These are phyloP conservation scores for Nasua narica DNA, from an alignment of 2,797 vertebrate genomes.

Conservation along the genomic window DNA sequence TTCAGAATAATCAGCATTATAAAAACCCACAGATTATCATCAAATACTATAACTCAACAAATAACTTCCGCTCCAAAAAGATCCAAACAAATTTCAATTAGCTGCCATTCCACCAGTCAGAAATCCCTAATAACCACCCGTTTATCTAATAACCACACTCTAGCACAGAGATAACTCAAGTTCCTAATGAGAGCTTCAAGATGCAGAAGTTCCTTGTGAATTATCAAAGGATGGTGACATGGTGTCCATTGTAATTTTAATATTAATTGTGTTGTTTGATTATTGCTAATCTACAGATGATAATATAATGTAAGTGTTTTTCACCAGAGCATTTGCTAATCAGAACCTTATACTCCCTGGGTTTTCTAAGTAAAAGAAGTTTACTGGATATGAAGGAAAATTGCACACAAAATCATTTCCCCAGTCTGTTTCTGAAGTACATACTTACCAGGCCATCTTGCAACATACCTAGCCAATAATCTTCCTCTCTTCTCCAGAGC, in stretches of 20 bases:
- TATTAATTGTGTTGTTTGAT: constrained; percentile 61
- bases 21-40: constrained; percentile 8
- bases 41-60: constrained; percentile 40
- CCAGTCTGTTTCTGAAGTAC: constrained; percentile 13
- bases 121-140: constrained; percentile 31
- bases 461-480: constrained; percentile 48
- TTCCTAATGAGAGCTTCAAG: constrained; percentile 52
- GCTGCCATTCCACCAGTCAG: constrained; percentile 26
- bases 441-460: not conserved
- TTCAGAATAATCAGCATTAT: not conserved
- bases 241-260: constrained; percentile 49
- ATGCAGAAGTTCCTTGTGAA: constrained; percentile 62
- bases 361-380: constrained; percentile 26
- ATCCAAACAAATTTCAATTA: constrained; percentile 57
- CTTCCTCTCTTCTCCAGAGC: not conserved
- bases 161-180: constrained; percentile 43
- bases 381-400: not conserved
- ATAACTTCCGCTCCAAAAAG: constrained; percentile 21
- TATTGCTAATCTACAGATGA: constrained; percentile 33
- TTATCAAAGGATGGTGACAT: constrained; percentile 53
- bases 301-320: constrained; percentile 50
- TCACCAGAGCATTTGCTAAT: constrained; percentile 50
- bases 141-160: constrained; percentile 49
- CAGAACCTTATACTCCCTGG: constrained; percentile 14
- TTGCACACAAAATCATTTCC: not conserved